Evolutionary conservation across 2,888 invertebrate species (phyloP), one percentile per base, ranked within the genome.

Genomic region (Orthosia cruda): DNA sequence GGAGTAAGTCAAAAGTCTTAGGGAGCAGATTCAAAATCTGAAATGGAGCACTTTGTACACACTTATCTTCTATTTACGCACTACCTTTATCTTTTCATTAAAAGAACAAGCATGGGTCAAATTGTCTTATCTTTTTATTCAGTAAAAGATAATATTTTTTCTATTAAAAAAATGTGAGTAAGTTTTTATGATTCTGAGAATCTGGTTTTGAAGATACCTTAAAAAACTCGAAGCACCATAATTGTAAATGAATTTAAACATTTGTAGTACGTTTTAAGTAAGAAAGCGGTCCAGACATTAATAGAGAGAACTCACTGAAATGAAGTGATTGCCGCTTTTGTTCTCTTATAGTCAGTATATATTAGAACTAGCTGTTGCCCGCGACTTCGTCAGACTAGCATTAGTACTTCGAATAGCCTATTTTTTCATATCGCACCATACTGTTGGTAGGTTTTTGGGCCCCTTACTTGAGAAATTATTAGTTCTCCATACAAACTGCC

Each of bases 21-120:
- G 86, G 90, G 90, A 92, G 90, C 86, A 88, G 87, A 92, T 91
- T 91, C 91, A 89, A 92, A 89, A 89, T 91, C 91, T 91, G 87
- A 86, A 88, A 89, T 88, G 86, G 90, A 91, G 91, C 92, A 94
- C 92, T n/a, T 94, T 92, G 93, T 94, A 92, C 91, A 93, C 91
- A 91, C 92, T 94, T 93, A 93, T 91, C 91, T 91, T 89, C 90
- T 92, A 92, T 91, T 88, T 83, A 59, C 68, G 40, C 66, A 49
- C 57, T 82, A 59, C 75, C 74, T 71, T 69, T 59, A 74, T 40
- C 50, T 45, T 69, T 73, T 54, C 52, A 57, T 64, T 58, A 45
- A 61, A 77, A 76, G 18, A 63, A 74, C 45, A 66, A 75, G 45
- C 57, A 47, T n/a, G 16, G 20, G n/a, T 58, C 15, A 59, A 72